Base-by-base conservation (phyloP, 2,797 vertebrate genomes). In the Pseudotriccus pelzelni region DNA sequence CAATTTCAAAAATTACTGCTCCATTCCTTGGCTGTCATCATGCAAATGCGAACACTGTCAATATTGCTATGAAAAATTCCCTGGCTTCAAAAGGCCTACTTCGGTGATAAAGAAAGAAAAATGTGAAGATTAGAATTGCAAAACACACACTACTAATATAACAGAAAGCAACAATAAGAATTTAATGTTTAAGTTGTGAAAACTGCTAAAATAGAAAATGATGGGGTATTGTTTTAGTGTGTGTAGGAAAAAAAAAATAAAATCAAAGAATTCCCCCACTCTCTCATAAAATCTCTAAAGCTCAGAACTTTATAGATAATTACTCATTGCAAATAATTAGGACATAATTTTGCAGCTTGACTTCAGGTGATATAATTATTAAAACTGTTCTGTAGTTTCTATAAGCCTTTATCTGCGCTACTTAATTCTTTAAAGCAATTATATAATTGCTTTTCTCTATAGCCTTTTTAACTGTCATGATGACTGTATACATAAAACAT, bases 81-180 rank as follows among this genome's bases (percentile, higher is more conserved):
- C 97, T 89, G 95, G 98, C 99, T 99, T 99, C 99, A 99, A 99
- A 99, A 98, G 98, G 98, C 98, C 98, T 98, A 98, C 98, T 98
- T 98, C 97, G 95, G 98, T 97, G 98, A 98, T 97, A 98, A 98
- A 99, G 98, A 98, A 98, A 98, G 98, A 98, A 98, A 98, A 98
- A 98, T 55, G 98, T 98, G 98, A 99, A 99, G 98, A 99, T 99
- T 99, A 99, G 99, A 99, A 99, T 99, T 99, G 99, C 99, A 99
- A 99, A 99, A 99, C 98, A 99, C 98, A 99, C 99, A 97, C 97
- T 97, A 97, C 97, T 97, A 98, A 98, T 96, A 96, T 97, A 98
- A 98, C 97, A 96, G 97, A 98, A 98, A 98, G 97, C 97, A 98
- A 98, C 98, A 98, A 98, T 97, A 98, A 97, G 98, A 98, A 97